phyloP scores from a whole-genome alignment of 2,113 vertebrate genomes.

The Eublepharis macularius region DNA sequence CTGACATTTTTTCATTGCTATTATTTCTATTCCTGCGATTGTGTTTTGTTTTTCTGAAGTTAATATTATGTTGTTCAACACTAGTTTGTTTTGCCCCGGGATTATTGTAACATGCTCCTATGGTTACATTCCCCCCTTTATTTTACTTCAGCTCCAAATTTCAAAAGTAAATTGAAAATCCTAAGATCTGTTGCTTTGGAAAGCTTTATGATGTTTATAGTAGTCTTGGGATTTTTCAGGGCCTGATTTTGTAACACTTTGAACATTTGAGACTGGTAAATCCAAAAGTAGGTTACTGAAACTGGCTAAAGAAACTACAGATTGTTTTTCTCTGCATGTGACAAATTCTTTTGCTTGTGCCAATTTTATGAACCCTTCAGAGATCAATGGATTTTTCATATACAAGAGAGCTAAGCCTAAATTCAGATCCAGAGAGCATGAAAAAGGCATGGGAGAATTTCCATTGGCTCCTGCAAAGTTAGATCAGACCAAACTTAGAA shows the following conservation, averaged over 20 bases:
- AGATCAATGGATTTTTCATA: neutral
- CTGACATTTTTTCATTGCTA: neutral
- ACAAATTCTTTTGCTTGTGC: neutral
- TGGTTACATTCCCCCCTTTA: neutral
- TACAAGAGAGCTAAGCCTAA: neutral
- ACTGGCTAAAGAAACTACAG: neutral
- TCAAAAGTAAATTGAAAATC: neutral
- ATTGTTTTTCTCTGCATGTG: neutral
- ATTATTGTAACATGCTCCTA: neutral
- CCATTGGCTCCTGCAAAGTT: neutral
- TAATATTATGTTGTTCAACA: neutral
- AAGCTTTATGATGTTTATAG: neutral
- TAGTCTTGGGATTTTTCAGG: neutral
- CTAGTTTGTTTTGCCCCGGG: neutral
- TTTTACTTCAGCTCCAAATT: neutral
- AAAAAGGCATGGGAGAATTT: neutral
- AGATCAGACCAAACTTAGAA: neutral
- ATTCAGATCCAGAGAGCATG: neutral
- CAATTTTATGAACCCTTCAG: neutral
- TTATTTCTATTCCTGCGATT: neutral
- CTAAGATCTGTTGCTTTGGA: neutral
- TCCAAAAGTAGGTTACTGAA: neutral
- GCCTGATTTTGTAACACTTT: neutral
- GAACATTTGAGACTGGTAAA: neutral
- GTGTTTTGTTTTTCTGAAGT: neutral